Base-by-base conservation (phyloP, 2,888 invertebrate genomes). In the Sussaba pulchella region DNA sequence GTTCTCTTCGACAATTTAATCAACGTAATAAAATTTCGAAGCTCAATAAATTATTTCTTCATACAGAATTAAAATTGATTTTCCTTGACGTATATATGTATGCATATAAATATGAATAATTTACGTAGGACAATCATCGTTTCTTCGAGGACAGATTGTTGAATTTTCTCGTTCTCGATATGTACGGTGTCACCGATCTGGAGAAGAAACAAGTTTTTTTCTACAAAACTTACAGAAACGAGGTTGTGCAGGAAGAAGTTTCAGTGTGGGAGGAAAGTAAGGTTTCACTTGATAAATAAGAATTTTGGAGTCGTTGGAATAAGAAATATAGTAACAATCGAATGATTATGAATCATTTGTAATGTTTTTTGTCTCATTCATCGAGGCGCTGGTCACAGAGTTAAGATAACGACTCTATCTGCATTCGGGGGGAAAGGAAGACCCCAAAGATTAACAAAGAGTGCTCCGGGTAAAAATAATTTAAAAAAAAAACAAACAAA, bases 201-300 rank as follows among this genome's bases (percentile, higher is more conserved):
- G 93, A 94, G 17, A 95, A 93, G 79, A 94, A 94, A 86, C 92
- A 95, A 19, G 93, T 97, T 85, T 95, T 94, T 86, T 93, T 96
- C 14, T 94, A 95, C 87, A 95, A 95, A 89, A 95, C 95, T 0
- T 95, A 95, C 85, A 95, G 95, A 66, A 96, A 95, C 86, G 96
- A 95, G 89, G 92, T 96, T 8, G 94, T 96, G 17, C 96, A 97
- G 87, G 96, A 96, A 88, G 96, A 97, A 91, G 94, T 96, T 78
- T 94, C 95, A 2, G 94, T 95, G 45, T 93, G 94, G 84, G 96
- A 96, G 92, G 95, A 96, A 94, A 95, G 96, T 96, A 93, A 94
- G 94, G n/a, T n/a, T 31, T 2, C 31, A 31, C 6, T 31, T 31
- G 2, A 31, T 31, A n/a, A n/a, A n/a, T n/a, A n/a, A n/a, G n/a